Conservation (phyloP, 2,797 vertebrate genomes). For the Scarus forsteni region DNA sequence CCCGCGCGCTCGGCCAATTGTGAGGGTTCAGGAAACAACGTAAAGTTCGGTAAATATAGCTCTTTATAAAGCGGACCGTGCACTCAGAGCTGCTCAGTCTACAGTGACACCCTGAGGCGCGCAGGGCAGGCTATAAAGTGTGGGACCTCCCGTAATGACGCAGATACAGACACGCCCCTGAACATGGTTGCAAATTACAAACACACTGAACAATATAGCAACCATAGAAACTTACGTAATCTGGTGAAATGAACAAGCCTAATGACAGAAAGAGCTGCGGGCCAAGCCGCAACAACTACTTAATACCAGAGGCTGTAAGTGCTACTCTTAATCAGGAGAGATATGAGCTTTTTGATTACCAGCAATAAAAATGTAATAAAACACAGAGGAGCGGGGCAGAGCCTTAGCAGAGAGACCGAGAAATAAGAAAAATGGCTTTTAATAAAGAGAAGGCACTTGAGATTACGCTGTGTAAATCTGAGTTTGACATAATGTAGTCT, state of each 20-base stretch:
- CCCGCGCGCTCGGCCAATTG: conserved; percentile 85
- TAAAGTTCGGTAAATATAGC: conserved; percentile 96
- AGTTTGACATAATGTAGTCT: no score
- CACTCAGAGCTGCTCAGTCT: conserved; percentile 52
- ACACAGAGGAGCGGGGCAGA: background rate
- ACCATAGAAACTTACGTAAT: conserved; percentile 75
- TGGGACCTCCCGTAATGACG: conserved; percentile 61
- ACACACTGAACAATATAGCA: conserved; percentile 65
- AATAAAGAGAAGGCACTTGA: no score
- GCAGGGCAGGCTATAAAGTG: conserved; percentile 68
- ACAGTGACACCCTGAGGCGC: conserved; percentile 37
- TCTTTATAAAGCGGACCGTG: conserved; percentile 90
- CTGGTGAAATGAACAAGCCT: conserved; percentile 43
- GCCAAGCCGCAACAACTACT: conserved; percentile 25
- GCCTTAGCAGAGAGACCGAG: no score
- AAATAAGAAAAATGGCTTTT: no score
- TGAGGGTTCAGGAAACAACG: conserved; percentile 92
- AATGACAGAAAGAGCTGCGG: conserved; percentile 51
- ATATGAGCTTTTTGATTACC: conserved; percentile 1
- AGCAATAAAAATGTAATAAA: conserved; percentile 15
- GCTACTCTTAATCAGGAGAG: conserved; percentile 24
- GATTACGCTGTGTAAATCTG: no score
- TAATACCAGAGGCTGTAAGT: conserved; percentile 25
- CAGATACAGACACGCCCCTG: conserved; percentile 43
- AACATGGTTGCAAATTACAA: conserved; percentile 49